Evolutionary conservation across 1,140 invertebrate species (phyloP), one percentile per base, ranked within the genome.

Genomic region (Lepidurus couesii): DNA sequence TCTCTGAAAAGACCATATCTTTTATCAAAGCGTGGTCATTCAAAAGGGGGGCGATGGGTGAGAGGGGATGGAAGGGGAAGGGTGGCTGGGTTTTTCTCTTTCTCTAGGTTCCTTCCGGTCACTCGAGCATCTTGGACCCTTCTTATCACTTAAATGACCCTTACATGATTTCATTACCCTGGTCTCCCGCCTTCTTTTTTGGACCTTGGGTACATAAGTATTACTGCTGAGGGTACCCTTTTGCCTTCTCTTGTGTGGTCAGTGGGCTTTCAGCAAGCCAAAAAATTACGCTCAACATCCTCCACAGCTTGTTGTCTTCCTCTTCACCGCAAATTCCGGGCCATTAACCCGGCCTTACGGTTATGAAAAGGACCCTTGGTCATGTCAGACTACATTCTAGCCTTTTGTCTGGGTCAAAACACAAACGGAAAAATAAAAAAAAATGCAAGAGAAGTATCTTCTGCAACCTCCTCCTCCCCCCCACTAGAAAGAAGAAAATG

Each of bases 181-280:
- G 53, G 53, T 65, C 53, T 65, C 53, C 53, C 53, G 53, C 53
- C 53, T 65, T 65, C 53, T 65, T 65, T 65, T 65, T 65, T n/a
- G n/a, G 53, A 65, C 53, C 53, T 65, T 21, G 16, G 16, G 16
- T 65, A n/a, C 21, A 65, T 65, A 65, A 65, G 53, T 65, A 65
- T n/a, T 34, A 3, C 34, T 34, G 2, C 34, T 34, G 34, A 34
- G 34, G 34, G 34, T 34, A 34, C 34, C 26, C 34, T 34, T 65
- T 65, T 21, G 16, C 16, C 1, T 1, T 65, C 21, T 65, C 53
- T 21, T 65, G 53, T 13, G 16, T 65, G 53, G 53, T 9, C 53
- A 65, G 53, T 65, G 53, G 53, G 34, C 53, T 21, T n/a, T 5
- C 53, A 65, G 53, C 53, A 65, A 65, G 53, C 21, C 53, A 65